Base-by-base conservation (phyloP, 2,797 vertebrate genomes). In the Enteromius argenteus region DNA sequence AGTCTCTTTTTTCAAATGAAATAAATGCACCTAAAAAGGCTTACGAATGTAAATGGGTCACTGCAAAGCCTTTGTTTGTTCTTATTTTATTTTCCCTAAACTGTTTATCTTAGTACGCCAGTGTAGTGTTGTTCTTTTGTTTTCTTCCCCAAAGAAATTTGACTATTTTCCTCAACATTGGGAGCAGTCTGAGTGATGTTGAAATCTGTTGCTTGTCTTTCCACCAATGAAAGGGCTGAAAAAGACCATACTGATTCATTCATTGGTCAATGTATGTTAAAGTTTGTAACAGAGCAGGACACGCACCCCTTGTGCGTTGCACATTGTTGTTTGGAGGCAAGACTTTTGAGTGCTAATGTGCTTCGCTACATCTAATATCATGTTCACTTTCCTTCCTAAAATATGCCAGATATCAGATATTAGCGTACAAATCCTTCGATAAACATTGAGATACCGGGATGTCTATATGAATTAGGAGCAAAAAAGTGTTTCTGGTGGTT, bases 21-120 rank as follows among this genome's bases (percentile, higher is more conserved):
- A 86, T 81, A 79, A 91, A 90, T 88, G 95, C 94, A 95, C 95
- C 94, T 96, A 93, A 94, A 95, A 92, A 96, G 96, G 97, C 97
- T 96, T 92, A 96, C 95, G 97, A 98, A 98, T 98, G 97, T 98
- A 96, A 96, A 95, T 95, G 94, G 94, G 95, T 95, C 90, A 92
- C 93, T 94, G 86, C 91, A 92, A 91, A 95, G 92, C 92, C 95
- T 94, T 96, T 62, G 32, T 80, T 85, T 80, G 35, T 80, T 78
- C 67, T 53, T 90, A 91, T 87, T 49, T 91, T 58, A 69, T 51
- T 86, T 86, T 91, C 44, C 23, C 67, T 35, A 44, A 68, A 39
- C 73, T 6, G 4, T 67, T 35, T 58, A 27, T 78, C n/a, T 81
- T 35, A 64, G 79, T 19, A 58, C 44, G 90, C 92, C 87, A 90